Conservation (phyloP, 2,888 invertebrate species). For the Plebejus argus region DNA sequence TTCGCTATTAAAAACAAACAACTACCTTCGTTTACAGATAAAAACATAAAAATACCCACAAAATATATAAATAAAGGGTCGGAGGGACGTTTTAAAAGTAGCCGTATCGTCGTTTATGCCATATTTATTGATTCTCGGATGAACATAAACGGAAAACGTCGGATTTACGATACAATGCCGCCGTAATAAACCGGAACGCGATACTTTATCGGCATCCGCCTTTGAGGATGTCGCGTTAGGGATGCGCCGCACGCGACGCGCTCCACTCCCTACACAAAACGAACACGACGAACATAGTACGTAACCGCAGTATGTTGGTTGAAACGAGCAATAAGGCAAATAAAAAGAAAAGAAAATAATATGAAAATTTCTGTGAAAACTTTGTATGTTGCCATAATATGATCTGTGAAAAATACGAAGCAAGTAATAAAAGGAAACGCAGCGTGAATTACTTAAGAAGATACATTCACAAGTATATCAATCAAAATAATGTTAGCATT, state of each 20-base stretch:
- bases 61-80: constrained; percentile 14
- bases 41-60: constrained; percentile 26
- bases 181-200: constrained; percentile 37
- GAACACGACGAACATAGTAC: not conserved
- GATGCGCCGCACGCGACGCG: not conserved
- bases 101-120: constrained; percentile 30
- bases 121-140: constrained; percentile 37
- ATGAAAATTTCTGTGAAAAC: not conserved
- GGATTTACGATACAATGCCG: constrained; percentile 40
- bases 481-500: not conserved
- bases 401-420: not conserved
- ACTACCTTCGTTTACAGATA: constrained; percentile 26
- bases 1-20: constrained; percentile 15
- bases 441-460: not conserved
- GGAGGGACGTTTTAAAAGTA: constrained; percentile 23
- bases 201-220: constrained; percentile 30
- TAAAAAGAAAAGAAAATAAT: not conserved
- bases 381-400: not conserved
- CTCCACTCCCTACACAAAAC: not conserved
- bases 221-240: constrained; percentile 26
- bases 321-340: not conserved
- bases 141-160: constrained; percentile 33
- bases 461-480: not conserved
- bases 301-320: not conserved
- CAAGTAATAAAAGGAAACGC: not conserved